A percentile compares a stretch with the other conserved stretches of the same genome.
phyloP scores from a whole-genome alignment of 2,113 vertebrate genomes.

The Sciurus niger region DNA sequence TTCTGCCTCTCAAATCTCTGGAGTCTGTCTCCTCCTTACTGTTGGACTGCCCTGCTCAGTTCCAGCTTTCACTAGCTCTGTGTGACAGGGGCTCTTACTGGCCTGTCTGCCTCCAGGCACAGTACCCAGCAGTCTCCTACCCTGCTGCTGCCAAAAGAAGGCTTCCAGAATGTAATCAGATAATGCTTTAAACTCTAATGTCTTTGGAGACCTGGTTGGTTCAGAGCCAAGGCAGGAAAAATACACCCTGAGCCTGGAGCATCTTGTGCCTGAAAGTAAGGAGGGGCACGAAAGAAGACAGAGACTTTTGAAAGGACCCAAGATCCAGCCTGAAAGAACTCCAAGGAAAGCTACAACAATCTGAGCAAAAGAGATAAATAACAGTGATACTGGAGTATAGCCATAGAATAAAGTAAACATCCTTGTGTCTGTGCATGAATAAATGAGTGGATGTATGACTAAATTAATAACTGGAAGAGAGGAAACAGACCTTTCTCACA shows the following conservation, averaged over 20 bases:
- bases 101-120: neutral
- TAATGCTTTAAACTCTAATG: neutral
- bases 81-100: neutral
- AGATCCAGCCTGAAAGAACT: neutral
- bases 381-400: neutral
- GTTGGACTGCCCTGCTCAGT: neutral
- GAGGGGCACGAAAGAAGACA: neutral
- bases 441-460: neutral
- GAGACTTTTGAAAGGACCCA: neutral
- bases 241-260: neutral
- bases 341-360: neutral
- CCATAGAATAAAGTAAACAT: neutral
- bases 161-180: conserved; percentile 28
- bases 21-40: neutral
- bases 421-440: neutral
- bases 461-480: neutral
- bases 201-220: neutral
- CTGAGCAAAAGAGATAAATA: neutral
- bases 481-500: neutral
- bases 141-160: neutral
- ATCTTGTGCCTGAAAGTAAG: conserved; percentile 28
- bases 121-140: neutral
- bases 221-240: conserved; percentile 3
- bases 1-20: neutral
- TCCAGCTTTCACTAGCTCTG: neutral